A percentile compares a stretch with the other conserved stretches of the same genome.
These are phyloP conservation scores for Pheosia tremula DNA, from an alignment of 2,888 invertebrate species.

Conservation along the genomic window DNA sequence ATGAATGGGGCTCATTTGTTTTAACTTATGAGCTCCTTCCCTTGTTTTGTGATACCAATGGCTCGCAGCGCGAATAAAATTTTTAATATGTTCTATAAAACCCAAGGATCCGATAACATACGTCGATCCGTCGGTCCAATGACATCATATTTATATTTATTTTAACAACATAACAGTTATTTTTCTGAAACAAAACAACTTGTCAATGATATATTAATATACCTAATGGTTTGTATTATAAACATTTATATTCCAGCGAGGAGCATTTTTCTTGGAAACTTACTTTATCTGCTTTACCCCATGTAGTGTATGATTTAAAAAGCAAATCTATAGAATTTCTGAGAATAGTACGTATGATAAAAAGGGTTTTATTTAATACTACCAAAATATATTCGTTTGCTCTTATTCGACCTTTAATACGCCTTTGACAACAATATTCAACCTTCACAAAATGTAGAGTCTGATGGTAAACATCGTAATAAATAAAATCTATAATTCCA, in stretches of 20 bases:
- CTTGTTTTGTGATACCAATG: not conserved
- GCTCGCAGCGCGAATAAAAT: not conserved
- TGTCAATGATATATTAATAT: too few relatives aligned
- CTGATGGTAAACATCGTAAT: slow-evolving; percentile 11
- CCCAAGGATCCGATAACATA: too few relatives aligned
- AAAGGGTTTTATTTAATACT: not conserved
- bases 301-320: not conserved
- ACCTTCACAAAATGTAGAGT: slow-evolving; percentile 1
- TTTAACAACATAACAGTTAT: too few relatives aligned
- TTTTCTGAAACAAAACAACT: too few relatives aligned
- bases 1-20: slow-evolving; percentile 31
- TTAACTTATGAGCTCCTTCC: slow-evolving; percentile 19
- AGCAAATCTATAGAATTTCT: too few relatives aligned
- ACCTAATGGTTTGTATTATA: not conserved
- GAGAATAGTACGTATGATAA: too few relatives aligned
- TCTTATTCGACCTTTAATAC: slow-evolving; percentile 17
- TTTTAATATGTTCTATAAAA: slow-evolving; percentile 12
- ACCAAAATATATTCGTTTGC: not conserved
- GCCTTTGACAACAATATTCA: slow-evolving; percentile 12
- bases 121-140: too few relatives aligned
- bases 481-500: slow-evolving; percentile 8
- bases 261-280: not conserved
- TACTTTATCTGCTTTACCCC: not conserved
- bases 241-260: not conserved
- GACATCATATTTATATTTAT: too few relatives aligned